Percentiles rank a stretch among this genome's conserved stretches.
Evolutionary conservation across 2,797 vertebrate genomes (phyloP).

Genomic region (Tokudaia tokunoshimensis): DNA sequence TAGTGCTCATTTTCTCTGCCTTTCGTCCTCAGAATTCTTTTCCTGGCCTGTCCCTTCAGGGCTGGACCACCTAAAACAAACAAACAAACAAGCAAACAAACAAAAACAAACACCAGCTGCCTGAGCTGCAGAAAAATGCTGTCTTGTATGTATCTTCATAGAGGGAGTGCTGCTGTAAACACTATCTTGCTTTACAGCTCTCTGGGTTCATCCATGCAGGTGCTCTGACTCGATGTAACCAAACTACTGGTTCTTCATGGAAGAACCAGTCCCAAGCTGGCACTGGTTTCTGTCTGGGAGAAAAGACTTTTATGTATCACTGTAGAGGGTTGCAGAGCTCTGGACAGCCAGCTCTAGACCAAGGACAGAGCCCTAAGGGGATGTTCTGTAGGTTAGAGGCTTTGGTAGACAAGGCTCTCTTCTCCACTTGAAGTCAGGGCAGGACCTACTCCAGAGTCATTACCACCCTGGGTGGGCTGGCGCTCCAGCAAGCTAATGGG

Average conservation of each 20-base stretch:
- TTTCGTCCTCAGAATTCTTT: not conserved
- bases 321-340: too few species aligned
- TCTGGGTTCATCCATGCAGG: constrained; percentile 80
- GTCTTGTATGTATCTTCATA: constrained; percentile 81
- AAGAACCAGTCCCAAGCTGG: constrained; percentile 80
- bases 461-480: constrained; percentile 3
- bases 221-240: constrained; percentile 87
- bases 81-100: not conserved
- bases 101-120: constrained; percentile 4
- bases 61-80: constrained; percentile 48
- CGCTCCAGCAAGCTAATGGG: not conserved
- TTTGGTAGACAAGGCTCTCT: not conserved
- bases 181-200: constrained; percentile 87
- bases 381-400: not conserved
- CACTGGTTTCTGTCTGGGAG: constrained; percentile 32
- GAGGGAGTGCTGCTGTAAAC: constrained; percentile 81
- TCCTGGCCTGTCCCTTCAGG: not conserved
- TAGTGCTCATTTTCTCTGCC: rapidly evolving
- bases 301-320: not conserved
- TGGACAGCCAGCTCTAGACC: not conserved
- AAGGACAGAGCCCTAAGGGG: not conserved
- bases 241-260: constrained; percentile 82
- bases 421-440: not conserved
- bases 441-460: not conserved
- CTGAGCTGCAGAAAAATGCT: constrained; percentile 70